These are phyloP conservation scores for Syngnathus floridae DNA, from an alignment of 2,113 vertebrate genomes.

Conservation along the genomic window DNA sequence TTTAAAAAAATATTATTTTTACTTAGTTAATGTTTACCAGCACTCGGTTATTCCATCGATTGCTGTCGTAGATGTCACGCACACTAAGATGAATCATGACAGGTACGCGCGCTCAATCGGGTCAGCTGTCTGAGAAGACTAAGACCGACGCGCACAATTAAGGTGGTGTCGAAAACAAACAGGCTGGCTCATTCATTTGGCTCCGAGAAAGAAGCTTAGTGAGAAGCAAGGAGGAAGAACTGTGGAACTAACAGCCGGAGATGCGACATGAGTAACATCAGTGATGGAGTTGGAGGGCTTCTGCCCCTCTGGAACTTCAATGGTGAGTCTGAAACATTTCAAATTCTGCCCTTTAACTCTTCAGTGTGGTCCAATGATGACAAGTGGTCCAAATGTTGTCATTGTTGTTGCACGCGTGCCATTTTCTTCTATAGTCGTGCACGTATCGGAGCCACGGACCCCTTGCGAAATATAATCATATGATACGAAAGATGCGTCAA, in stretches of 20 bases:
- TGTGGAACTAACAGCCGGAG: conserved; percentile 1
- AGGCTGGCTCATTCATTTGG: not conserved
- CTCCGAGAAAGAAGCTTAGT: not conserved
- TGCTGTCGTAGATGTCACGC: not conserved
- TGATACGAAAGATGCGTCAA: not conserved
- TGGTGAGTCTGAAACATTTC: conserved; percentile 35
- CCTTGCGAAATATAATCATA: not conserved
- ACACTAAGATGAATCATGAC: not conserved
- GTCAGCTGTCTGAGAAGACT: not conserved
- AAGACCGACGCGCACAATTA: not conserved
- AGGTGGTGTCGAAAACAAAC: not conserved
- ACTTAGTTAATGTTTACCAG: not conserved
- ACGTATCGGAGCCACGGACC: not conserved
- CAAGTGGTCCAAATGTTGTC: not conserved
- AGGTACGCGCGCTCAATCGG: not conserved
- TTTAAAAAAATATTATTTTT: not conserved
- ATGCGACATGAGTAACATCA: conserved; percentile 58
- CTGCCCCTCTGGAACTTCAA: conserved; percentile 50
- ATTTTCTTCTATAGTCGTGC: not conserved
- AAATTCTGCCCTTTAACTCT: not conserved
- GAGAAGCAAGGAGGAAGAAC: not conserved
- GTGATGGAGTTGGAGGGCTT: conserved; percentile 32
- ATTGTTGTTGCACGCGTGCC: not conserved
- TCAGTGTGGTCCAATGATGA: not conserved
- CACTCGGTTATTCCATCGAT: not conserved